These are phyloP conservation scores for Notolabrus celidotus DNA, from an alignment of 2,797 vertebrate genomes.

Conservation along the genomic window DNA sequence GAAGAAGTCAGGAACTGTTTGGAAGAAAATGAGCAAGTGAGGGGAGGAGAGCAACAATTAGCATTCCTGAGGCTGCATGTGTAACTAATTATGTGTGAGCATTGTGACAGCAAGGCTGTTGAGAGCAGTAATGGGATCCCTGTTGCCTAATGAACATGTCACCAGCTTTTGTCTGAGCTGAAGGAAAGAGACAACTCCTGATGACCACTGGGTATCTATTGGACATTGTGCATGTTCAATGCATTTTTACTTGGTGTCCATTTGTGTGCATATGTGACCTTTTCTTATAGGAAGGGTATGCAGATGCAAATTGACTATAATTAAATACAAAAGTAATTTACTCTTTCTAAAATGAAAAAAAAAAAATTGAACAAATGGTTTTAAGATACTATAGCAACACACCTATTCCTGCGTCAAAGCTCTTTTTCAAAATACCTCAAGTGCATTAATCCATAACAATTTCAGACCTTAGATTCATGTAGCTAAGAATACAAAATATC, in stretches of 20 bases:
- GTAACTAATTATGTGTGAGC: constrained; percentile 82
- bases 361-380: constrained; percentile 32
- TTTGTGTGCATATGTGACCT: constrained; percentile 1
- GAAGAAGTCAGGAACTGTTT: constrained; percentile 55
- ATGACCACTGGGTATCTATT: constrained; percentile 64
- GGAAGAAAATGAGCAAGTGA: constrained; percentile 54
- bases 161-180: constrained; percentile 75
- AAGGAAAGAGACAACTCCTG: constrained; percentile 66
- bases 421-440: constrained; percentile 1
- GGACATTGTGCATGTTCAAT: constrained; percentile 30
- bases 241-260: constrained; percentile 23
- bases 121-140: constrained; percentile 81
- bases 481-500: not conserved
- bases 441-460: not conserved
- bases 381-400: constrained; percentile 3
- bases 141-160: constrained; percentile 86
- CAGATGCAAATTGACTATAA: constrained; percentile 4
- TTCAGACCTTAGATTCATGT: not conserved
- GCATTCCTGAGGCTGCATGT: constrained; percentile 79
- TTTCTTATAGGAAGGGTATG: not conserved
- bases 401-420: not conserved
- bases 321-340: not conserved
- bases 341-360: constrained; percentile 11
- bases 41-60: constrained; percentile 79
- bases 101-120: constrained; percentile 81